These are phyloP conservation scores for Buphagus erythrorhynchus DNA, from an alignment of 2,797 vertebrate species.

Conservation along the genomic window DNA sequence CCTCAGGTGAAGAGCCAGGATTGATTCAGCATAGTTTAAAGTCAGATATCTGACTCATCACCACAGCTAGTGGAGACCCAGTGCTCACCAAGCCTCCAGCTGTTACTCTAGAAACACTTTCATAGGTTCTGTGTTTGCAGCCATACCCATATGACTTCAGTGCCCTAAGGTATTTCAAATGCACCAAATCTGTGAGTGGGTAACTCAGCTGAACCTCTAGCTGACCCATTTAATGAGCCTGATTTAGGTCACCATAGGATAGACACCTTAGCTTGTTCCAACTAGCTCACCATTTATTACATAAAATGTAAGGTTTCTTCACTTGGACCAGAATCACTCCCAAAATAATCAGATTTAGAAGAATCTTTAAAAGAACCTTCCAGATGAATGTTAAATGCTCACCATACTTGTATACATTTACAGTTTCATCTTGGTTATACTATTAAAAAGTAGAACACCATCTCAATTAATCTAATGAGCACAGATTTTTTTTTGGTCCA, in stretches of 20 bases:
- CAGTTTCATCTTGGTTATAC: not conserved
- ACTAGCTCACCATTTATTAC: not conserved
- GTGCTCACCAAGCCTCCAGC: not conserved
- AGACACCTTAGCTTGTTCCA: not conserved
- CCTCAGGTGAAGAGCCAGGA: not conserved
- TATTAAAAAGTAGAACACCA: not conserved
- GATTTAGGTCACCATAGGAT: not conserved
- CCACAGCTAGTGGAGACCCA: not conserved
- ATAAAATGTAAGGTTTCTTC: not conserved
- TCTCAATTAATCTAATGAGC: not conserved
- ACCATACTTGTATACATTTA: not conserved
- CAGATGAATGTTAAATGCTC: not conserved
- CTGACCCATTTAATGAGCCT: not conserved
- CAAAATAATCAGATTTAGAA: not conserved
- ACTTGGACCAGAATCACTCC: not conserved
- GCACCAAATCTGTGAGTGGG: not conserved
- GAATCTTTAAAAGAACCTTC: not conserved
- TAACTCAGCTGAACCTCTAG: not conserved
- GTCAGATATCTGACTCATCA: not conserved
- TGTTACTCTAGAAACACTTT: not conserved
- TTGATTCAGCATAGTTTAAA: not conserved
- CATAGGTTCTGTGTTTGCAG: not conserved
- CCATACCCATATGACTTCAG: not conserved
- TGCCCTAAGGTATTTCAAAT: not conserved
- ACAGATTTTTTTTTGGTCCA: not conserved